A percentile compares a stretch with the other conserved stretches of the same genome.
These are phyloP conservation scores for Cotesia chilonis DNA, from an alignment of 1,140 invertebrate genomes.

Conservation along the genomic window DNA sequence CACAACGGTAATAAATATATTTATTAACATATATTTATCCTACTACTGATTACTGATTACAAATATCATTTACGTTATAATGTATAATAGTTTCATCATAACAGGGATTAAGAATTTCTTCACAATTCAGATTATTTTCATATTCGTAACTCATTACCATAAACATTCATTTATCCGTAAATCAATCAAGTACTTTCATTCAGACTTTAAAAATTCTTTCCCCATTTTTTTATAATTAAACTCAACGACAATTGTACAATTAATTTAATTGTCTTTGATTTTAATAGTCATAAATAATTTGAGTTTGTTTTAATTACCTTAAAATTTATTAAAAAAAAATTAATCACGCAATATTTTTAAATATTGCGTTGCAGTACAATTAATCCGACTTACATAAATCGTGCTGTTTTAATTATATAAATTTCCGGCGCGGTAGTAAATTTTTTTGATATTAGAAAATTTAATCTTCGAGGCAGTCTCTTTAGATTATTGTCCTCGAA, in stretches of 20 bases:
- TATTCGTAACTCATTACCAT: neutral
- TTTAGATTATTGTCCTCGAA: constrained; percentile 32
- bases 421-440: no score
- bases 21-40: neutral
- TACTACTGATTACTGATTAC: neutral
- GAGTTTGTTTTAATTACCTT: no score
- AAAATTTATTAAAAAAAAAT: no score
- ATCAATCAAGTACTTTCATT: neutral
- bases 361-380: neutral
- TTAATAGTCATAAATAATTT: neutral
- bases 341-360: no score
- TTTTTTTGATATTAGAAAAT: constrained; percentile 4
- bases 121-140: no score
- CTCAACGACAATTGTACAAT: constrained; percentile 17
- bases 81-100: neutral
- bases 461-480: constrained; percentile 36
- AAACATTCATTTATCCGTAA: neutral
- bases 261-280: constrained; percentile 29
- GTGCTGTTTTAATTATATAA: neutral
- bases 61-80: neutral
- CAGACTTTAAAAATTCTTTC: neutral
- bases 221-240: constrained; percentile 14
- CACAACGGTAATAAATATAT: constrained; percentile 9
- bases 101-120: neutral
- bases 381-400: neutral